Base-by-base conservation (phyloP, 2,888 invertebrate species). In the Cerceris ruficornis region DNA sequence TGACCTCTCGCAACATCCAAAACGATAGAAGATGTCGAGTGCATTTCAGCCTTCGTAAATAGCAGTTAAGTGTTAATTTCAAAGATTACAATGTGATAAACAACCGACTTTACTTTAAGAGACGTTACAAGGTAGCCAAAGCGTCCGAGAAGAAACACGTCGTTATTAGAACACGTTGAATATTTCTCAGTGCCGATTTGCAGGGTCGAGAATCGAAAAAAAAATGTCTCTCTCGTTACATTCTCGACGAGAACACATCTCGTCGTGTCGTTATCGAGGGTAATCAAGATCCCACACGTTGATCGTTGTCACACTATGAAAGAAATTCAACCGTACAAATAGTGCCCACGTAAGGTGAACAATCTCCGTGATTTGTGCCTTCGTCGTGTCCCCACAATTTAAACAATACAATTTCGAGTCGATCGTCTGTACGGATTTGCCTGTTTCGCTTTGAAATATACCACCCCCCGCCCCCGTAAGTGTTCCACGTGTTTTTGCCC, bases 291-390 rank as follows among this genome's bases (percentile, higher is more conserved):
- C 46, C 15, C 39, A n/a, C 57, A 59, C 64, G 71, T 75, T 61
- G 81, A 71, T 72, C 75, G 55, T 79, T 81, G 69, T 75, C 76
- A 55, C 52, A 14, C 57, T 61, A 66, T 15, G 69, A 82, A 70
- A 61, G 28, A 49, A 66, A 69, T 57, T n/a, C 76, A 39, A 67
- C 17, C 28, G 69, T 50, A 58, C 42, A 42, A 62, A 61, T 67
- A 14, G 62, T 58, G 55, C 55, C 50, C 81, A 82, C 71, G 82
- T 80, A 82, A 80, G 80, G 43, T 69, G 65, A 54, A 60, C 58
- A 69, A 50, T 72, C 58, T n/a, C 50, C 74, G 68, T 70, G 71
- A 67, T 77, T 50, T 46, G 28, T 43, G 55, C 58, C 64, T 50
- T 52, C 49, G 50, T 67, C 68, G 64, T 70, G 8, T 39, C 17